Conservation (phyloP, 2,113 vertebrate species). For the Aramus guarauna region DNA sequence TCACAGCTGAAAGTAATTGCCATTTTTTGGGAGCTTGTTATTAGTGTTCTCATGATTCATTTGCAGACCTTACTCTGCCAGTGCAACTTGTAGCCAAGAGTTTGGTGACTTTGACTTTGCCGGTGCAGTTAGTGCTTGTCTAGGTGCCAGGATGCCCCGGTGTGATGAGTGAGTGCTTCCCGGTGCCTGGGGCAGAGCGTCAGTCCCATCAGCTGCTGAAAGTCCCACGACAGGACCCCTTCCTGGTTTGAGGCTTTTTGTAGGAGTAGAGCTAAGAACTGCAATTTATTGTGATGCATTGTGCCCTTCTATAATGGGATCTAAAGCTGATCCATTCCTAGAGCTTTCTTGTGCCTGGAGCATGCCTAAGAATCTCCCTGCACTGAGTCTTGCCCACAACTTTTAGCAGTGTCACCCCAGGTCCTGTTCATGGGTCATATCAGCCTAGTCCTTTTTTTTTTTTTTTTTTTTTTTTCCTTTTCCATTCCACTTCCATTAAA, state of each 20-base stretch:
- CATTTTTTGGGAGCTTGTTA: neutral
- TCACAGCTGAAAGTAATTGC: neutral
- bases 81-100: neutral
- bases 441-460: neutral
- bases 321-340: neutral
- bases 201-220: neutral
- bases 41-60: neutral
- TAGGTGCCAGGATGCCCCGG: neutral
- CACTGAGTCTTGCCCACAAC: neutral
- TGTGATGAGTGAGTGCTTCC: neutral
- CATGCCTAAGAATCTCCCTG: accelerated
- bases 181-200: neutral
- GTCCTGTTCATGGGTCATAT: neutral
- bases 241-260: neutral
- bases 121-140: neutral
- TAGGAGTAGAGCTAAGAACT: neutral
- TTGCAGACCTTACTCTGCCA: neutral
- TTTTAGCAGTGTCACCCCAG: neutral
- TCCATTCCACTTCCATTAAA: neutral
- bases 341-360: neutral
- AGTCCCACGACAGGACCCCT: neutral
- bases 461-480: neutral
- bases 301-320: neutral
- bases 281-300: too few relatives aligned
- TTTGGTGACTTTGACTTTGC: neutral